A percentile compares a stretch with the other conserved stretches of the same genome.
phyloP scores from a whole-genome alignment of 2,888 invertebrate species.

The Meiosimyza platycephala region DNA sequence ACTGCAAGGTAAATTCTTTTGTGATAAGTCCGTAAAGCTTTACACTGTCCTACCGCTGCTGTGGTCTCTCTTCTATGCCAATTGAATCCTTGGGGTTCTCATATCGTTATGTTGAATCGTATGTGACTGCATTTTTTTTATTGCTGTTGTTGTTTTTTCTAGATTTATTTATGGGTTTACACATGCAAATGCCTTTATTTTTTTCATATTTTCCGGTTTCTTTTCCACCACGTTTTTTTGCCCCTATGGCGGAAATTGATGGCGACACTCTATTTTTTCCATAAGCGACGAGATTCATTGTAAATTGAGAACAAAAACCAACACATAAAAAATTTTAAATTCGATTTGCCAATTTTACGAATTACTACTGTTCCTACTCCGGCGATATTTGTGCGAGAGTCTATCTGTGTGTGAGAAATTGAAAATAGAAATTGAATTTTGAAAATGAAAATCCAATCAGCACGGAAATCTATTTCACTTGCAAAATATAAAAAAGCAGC shows the following conservation, averaged over 20 bases:
- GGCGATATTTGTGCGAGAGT: not conserved
- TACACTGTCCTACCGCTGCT: not conserved
- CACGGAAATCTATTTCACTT: too few species aligned
- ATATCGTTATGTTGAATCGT: not conserved
- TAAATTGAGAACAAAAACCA: conserved; percentile 55
- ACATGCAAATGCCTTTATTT: conserved; percentile 57
- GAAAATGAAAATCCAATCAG: conserved; percentile 3
- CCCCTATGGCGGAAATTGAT: conserved; percentile 40
- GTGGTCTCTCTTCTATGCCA: not conserved
- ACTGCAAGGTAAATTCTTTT: conserved; percentile 30
- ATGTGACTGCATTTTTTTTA: not conserved
- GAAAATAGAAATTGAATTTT: conserved; percentile 26
- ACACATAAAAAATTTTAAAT: conserved; percentile 24
- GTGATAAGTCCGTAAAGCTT: conserved; percentile 14
- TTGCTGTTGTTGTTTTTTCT: conserved; percentile 31
- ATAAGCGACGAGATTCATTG: conserved; percentile 52
- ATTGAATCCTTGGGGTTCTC: conserved; percentile 6
- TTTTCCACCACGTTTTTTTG: conserved; percentile 10
- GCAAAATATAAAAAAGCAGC: too few species aligned
- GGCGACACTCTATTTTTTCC: conserved; percentile 40
- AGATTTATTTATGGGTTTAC: conserved; percentile 63
- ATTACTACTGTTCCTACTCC: not conserved
- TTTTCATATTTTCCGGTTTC: not conserved
- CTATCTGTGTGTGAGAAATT: conserved; percentile 12
- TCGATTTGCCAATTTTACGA: conserved; percentile 31